Percentiles rank a stretch among this genome's conserved stretches.
phyloP scores from a whole-genome alignment of 2,888 invertebrate species.

The Lissocephala sabroskyi region DNA sequence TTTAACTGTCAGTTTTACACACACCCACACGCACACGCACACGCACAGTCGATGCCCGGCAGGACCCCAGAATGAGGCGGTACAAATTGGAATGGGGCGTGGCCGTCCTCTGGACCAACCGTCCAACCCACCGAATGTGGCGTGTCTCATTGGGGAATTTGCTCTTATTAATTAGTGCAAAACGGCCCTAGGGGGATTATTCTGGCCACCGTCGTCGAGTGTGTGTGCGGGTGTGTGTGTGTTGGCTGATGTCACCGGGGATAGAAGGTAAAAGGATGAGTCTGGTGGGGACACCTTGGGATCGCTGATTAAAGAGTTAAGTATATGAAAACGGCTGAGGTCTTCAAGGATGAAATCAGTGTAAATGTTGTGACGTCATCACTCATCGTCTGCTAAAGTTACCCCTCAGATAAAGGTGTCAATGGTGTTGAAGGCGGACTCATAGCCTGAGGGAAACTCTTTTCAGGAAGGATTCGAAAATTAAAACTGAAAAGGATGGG shows the following conservation, averaged over 20 bases:
- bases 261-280: no score
- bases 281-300: slow-evolving; percentile 29
- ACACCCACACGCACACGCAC: slow-evolving; percentile 37
- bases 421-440: no score
- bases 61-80: no score
- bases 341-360: slow-evolving; percentile 25
- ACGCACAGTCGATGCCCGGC: no score
- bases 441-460: no score
- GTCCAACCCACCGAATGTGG: slow-evolving; percentile 16
- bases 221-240: neutral
- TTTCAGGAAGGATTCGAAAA: no score
- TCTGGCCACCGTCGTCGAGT: slow-evolving; percentile 7
- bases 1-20: slow-evolving; percentile 56
- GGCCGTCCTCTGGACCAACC: no score
- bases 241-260: neutral
- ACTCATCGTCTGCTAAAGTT: no score
- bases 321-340: slow-evolving; percentile 34
- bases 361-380: no score
- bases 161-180: slow-evolving; percentile 63
- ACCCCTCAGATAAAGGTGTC: no score
- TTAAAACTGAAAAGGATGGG: no score
- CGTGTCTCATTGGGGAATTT: slow-evolving; percentile 41
- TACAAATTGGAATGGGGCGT: neutral
- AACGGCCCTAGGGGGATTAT: slow-evolving; percentile 58
- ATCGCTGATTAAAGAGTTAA: slow-evolving; percentile 52